Conservation (phyloP, 1,140 invertebrate genomes). For the Contarinia nasturtii region DNA sequence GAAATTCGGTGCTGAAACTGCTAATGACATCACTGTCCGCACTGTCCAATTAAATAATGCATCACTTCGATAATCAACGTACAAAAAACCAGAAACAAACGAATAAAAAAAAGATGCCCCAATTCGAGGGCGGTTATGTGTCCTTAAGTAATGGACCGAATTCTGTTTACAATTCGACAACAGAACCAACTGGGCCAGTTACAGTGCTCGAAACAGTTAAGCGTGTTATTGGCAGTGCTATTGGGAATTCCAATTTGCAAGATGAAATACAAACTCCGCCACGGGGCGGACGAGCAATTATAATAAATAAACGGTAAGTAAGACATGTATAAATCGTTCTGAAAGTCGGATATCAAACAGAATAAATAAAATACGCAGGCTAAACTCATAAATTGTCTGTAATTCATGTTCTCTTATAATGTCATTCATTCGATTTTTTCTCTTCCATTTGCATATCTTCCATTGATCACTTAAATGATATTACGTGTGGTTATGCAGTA, state of each 20-base stretch:
- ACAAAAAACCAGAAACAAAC: not conserved
- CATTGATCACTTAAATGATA: too few relatives aligned
- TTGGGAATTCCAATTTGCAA: conserved; percentile 3
- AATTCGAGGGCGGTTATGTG: conserved; percentile 22
- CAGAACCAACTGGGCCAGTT: conserved; percentile 19
- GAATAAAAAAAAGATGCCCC: conserved; percentile 15
- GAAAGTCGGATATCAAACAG: too few relatives aligned
- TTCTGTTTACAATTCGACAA: conserved; percentile 22
- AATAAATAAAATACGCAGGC: too few relatives aligned
- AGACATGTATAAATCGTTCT: too few relatives aligned
- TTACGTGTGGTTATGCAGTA: too few relatives aligned
- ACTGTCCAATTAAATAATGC: not conserved
- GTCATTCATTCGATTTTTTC: too few relatives aligned
- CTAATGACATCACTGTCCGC: too few relatives aligned
- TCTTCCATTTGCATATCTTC: too few relatives aligned
- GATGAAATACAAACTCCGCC: conserved; percentile 9
- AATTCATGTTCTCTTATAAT: too few relatives aligned
- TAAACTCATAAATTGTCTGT: too few relatives aligned
- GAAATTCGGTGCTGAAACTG: too few relatives aligned
- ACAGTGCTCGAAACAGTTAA: conserved; percentile 22
- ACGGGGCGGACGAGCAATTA: conserved; percentile 14
- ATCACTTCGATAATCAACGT: not conserved
- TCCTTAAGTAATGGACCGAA: conserved; percentile 15
- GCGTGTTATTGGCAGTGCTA: conserved; percentile 19
- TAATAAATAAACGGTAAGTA: conserved; percentile 21